These are phyloP conservation scores for Corvus cornix DNA, from an alignment of 2,113 vertebrate genomes.

Conservation along the genomic window DNA sequence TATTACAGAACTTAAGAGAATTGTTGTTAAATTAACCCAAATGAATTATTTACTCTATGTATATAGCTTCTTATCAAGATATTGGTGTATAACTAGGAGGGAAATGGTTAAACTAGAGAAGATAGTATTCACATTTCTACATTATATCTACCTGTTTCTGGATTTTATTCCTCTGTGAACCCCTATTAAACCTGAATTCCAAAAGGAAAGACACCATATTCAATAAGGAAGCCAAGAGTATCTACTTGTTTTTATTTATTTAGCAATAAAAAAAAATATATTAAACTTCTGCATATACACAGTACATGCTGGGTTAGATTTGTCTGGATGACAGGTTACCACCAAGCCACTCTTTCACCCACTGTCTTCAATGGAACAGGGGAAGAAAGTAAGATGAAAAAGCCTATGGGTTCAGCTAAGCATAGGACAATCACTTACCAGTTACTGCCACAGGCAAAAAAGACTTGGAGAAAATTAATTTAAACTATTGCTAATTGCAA, in stretches of 20 bases:
- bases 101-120: not conserved
- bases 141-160: not conserved
- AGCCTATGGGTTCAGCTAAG: not conserved
- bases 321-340: not conserved
- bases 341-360: not conserved
- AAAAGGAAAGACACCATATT: not conserved
- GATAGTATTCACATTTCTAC: not conserved
- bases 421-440: not conserved
- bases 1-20: not conserved
- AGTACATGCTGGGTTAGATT: not conserved
- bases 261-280: not conserved
- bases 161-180: not conserved
- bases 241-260: not conserved
- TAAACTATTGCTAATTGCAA: not conserved
- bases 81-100: not conserved
- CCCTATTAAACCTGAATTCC: not conserved
- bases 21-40: not conserved
- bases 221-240: not conserved
- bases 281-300: not conserved
- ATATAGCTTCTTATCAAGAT: not conserved
- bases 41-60: not conserved
- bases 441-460: not conserved
- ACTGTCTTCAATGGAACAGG: not conserved
- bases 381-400: not conserved
- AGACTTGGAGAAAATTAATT: not conserved